A percentile compares a stretch with the other conserved stretches of the same genome.
phyloP scores from a whole-genome alignment of 2,797 vertebrate species.

The Gouania willdenowi region DNA sequence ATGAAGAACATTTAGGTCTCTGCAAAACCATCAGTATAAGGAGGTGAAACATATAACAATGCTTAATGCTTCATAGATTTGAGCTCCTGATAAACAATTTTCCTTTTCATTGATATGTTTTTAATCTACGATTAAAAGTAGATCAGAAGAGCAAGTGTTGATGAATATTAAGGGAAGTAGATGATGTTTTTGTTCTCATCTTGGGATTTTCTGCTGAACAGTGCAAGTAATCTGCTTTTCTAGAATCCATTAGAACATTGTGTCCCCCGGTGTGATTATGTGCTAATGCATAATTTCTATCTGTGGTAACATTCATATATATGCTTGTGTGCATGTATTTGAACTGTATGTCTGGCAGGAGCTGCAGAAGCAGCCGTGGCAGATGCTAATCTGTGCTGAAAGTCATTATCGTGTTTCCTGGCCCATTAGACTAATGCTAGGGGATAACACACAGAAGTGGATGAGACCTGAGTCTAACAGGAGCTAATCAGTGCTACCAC shows the following conservation, averaged over 20 bases:
- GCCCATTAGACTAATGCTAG: slow-evolving; percentile 68
- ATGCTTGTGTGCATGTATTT: slow-evolving; percentile 3
- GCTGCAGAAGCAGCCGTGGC: slow-evolving; percentile 11
- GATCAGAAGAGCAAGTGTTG: not conserved
- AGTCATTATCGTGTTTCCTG: slow-evolving; percentile 67
- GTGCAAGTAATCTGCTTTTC: slow-evolving; percentile 22
- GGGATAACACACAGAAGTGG: slow-evolving; percentile 59
- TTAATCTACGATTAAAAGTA: not conserved
- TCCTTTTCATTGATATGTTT: not conserved
- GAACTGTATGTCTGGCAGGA: not conserved
- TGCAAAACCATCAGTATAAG: slow-evolving; percentile 2
- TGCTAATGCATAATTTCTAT: slow-evolving; percentile 11
- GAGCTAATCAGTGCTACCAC: slow-evolving; percentile 63
- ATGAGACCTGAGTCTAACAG: slow-evolving; percentile 65
- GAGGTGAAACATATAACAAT: not conserved
- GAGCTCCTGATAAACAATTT: not conserved
- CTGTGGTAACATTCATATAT: slow-evolving; percentile 8
- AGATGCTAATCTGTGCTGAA: slow-evolving; percentile 64
- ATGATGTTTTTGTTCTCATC: slow-evolving; percentile 12
- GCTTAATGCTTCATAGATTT: no score
- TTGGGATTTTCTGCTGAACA: slow-evolving; percentile 6
- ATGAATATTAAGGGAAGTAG: not conserved
- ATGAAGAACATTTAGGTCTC: no score
- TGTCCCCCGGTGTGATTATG: slow-evolving; percentile 2
- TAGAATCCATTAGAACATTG: slow-evolving; percentile 18